Evolutionary conservation across 1,140 invertebrate genomes (phyloP).

Genomic region (Dysdera silvatica): DNA sequence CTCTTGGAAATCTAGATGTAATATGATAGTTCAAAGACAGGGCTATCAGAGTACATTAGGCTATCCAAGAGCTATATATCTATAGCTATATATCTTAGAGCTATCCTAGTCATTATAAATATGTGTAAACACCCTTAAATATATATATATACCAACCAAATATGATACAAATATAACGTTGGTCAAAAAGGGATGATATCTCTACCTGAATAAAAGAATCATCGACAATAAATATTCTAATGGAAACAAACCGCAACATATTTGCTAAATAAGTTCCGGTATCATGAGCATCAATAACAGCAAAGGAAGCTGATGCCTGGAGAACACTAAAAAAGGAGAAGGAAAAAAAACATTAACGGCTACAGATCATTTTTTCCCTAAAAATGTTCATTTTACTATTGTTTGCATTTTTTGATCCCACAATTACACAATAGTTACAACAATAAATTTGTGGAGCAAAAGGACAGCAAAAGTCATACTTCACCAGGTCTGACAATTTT

Average conservation of each 20-base stretch:
- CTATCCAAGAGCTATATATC: not conserved
- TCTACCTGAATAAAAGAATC: not conserved
- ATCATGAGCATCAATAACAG: constrained; percentile 2
- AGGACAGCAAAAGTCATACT: too few species aligned
- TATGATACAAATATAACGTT: too few species aligned
- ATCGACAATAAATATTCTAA: not conserved
- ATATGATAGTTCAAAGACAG: not conserved
- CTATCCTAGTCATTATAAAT: not conserved
- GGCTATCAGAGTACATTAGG: not conserved
- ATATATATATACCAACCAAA: too few species aligned
- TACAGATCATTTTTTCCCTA: not conserved
- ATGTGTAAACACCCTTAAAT: too few species aligned
- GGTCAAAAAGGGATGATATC: too few species aligned
- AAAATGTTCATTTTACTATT: not conserved
- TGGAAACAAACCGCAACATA: constrained; percentile 7
- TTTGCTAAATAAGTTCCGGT: not conserved
- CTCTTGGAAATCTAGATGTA: too few species aligned
- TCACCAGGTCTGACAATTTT: not conserved
- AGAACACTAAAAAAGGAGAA: constrained; percentile 6
- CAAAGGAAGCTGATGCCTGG: not conserved
- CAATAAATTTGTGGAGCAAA: too few species aligned
- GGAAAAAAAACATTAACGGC: not conserved
- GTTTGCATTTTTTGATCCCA: not conserved
- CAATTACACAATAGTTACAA: not conserved
- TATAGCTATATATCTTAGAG: not conserved